Evolutionary conservation across 2,113 vertebrate genomes (phyloP).

Genomic region (Sitta europaea): DNA sequence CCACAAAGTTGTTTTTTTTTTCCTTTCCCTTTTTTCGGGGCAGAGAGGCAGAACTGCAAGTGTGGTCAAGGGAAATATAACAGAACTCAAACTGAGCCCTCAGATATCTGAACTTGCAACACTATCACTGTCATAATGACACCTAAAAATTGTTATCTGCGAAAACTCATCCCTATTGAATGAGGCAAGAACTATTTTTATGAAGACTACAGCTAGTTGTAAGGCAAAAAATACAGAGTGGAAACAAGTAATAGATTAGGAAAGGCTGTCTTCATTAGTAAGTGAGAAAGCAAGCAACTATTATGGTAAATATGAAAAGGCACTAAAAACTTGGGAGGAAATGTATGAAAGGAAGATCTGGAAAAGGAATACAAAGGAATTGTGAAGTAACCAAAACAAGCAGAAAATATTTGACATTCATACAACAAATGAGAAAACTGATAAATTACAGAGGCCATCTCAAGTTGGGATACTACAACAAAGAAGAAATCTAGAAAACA

Average conservation of each 20-base stretch:
- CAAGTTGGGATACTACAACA: background rate
- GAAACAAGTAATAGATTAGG: background rate
- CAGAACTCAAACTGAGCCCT: background rate
- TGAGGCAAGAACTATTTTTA: background rate
- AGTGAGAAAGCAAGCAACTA: background rate
- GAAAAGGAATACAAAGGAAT: background rate
- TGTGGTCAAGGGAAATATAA: background rate
- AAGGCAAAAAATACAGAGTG: background rate
- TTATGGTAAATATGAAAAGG: background rate
- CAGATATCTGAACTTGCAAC: background rate
- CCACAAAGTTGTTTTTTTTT: background rate
- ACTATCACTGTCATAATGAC: background rate
- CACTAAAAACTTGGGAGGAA: background rate
- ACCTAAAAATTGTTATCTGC: background rate
- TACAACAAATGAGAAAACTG: background rate
- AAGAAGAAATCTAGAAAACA: background rate
- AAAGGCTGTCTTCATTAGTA: background rate
- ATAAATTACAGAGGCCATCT: background rate
- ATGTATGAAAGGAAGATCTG: background rate
- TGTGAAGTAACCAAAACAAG: background rate
- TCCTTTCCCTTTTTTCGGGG: fast-evolving
- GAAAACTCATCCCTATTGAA: background rate
- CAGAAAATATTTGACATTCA: background rate
- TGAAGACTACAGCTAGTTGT: background rate
- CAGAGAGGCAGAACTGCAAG: background rate